Percentiles rank a stretch among this genome's conserved stretches.
These are phyloP conservation scores for Ennomos fuscantarius DNA, from an alignment of 2,888 invertebrate genomes.

Conservation along the genomic window DNA sequence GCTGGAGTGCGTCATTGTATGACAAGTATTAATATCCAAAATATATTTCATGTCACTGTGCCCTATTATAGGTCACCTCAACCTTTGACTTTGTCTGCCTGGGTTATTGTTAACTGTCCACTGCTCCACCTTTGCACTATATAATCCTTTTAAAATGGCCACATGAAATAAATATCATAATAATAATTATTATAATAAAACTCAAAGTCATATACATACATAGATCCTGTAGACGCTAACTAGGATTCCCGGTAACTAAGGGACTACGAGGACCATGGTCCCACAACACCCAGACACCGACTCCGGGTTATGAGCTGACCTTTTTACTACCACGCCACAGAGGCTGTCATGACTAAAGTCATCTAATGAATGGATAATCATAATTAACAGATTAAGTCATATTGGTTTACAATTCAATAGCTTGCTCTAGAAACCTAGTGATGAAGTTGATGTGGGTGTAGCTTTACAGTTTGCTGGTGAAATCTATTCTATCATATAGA, in stretches of 20 bases:
- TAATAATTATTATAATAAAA: too few relatives aligned
- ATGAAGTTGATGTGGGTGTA: constrained; percentile 1
- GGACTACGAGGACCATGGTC: too few relatives aligned
- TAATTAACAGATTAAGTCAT: constrained; percentile 1
- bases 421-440: constrained; percentile 9
- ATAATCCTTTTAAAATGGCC: constrained; percentile 18
- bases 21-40: constrained; percentile 53
- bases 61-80: constrained; percentile 55
- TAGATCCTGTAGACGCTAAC: too few relatives aligned
- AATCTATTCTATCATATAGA: constrained; percentile 14
- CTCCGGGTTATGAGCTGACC: too few relatives aligned
- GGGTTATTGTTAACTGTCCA: constrained; percentile 33
- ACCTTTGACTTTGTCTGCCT: constrained; percentile 41
- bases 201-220: too few relatives aligned
- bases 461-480: constrained; percentile 1
- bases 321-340: too few relatives aligned
- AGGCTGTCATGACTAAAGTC: not conserved
- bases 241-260: too few relatives aligned
- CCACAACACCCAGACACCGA: too few relatives aligned
- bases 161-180: constrained; percentile 15
- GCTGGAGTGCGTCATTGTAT: constrained; percentile 43
- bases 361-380: not conserved
- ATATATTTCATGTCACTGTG: constrained; percentile 42
- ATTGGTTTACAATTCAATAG: constrained; percentile 1
- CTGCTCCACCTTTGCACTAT: constrained; percentile 9